phyloP scores from a whole-genome alignment of 2,113 vertebrate genomes.

The Cephalopholis sonnerati region DNA sequence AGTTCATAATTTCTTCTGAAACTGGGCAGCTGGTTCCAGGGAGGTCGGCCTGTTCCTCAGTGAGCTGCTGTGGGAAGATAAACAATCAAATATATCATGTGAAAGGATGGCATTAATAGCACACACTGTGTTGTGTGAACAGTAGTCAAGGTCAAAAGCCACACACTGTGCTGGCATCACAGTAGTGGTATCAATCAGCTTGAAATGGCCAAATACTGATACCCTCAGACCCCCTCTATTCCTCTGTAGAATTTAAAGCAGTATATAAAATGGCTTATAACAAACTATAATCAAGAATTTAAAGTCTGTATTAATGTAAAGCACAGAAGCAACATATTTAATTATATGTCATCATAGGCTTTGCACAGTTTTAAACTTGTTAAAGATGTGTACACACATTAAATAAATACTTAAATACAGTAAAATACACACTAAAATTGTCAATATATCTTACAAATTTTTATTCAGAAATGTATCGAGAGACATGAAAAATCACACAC shows the following conservation, averaged over 20 bases:
- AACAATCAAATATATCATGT: slow-evolving; percentile 51
- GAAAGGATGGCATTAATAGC: slow-evolving; percentile 22
- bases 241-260: too few relatives aligned
- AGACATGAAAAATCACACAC: too few relatives aligned
- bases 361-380: too few relatives aligned
- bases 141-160: slow-evolving; percentile 44
- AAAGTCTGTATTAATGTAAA: too few relatives aligned
- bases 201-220: background rate
- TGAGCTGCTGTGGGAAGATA: slow-evolving; percentile 35
- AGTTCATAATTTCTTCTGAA: slow-evolving; percentile 41
- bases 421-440: too few relatives aligned
- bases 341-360: too few relatives aligned
- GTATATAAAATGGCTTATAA: background rate
- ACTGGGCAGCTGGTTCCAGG: slow-evolving; percentile 26
- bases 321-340: too few relatives aligned
- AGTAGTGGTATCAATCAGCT: slow-evolving; percentile 13
- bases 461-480: too few relatives aligned
- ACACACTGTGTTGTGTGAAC: slow-evolving; percentile 28
- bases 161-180: background rate
- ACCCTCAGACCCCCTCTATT: background rate
- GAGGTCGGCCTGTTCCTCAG: background rate
- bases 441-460: too few relatives aligned
- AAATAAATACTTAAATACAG: too few relatives aligned
- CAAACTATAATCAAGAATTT: background rate
- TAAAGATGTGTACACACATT: too few relatives aligned